Evolutionary conservation across 1,140 invertebrate species (phyloP).

Genomic region (Bactericera cockerelli): DNA sequence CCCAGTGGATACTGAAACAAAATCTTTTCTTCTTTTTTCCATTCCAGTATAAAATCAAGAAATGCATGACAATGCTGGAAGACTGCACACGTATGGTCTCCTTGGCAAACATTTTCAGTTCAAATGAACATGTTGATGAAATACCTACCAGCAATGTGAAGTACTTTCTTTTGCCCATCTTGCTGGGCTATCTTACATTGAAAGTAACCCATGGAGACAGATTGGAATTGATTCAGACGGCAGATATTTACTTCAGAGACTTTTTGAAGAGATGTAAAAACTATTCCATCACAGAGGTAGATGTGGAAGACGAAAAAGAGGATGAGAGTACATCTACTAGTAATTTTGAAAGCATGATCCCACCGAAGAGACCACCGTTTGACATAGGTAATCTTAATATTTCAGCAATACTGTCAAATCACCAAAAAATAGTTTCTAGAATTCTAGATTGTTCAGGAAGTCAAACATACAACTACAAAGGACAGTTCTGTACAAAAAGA

Average conservation of each 20-base stretch:
- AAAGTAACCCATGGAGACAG: constrained; percentile 47
- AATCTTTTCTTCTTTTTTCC: constrained; percentile 15
- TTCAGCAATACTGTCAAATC: background rate
- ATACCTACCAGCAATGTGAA: constrained; percentile 68
- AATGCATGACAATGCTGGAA: constrained; percentile 55
- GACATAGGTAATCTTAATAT: background rate
- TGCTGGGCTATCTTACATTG: constrained; percentile 57
- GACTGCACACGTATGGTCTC: constrained; percentile 62
- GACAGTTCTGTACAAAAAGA: no score
- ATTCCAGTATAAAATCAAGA: constrained; percentile 45
- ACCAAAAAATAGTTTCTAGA: no score
- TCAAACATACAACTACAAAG: no score
- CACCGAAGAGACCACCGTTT: background rate
- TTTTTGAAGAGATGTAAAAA: constrained; percentile 61
- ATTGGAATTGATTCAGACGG: constrained; percentile 47
- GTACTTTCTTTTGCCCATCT: constrained; percentile 64
- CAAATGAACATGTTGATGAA: constrained; percentile 77
- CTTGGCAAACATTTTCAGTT: constrained; percentile 62
- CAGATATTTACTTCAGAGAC: constrained; percentile 72
- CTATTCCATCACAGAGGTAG: constrained; percentile 52
- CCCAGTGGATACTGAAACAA: no score
- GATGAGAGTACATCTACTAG: background rate
- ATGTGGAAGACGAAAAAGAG: constrained; percentile 20
- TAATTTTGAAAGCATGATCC: background rate
- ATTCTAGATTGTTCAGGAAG: no score